A percentile compares a stretch with the other conserved stretches of the same genome.
Conservation (phyloP, 2,113 vertebrate genomes). For the Struthio camelus region DNA sequence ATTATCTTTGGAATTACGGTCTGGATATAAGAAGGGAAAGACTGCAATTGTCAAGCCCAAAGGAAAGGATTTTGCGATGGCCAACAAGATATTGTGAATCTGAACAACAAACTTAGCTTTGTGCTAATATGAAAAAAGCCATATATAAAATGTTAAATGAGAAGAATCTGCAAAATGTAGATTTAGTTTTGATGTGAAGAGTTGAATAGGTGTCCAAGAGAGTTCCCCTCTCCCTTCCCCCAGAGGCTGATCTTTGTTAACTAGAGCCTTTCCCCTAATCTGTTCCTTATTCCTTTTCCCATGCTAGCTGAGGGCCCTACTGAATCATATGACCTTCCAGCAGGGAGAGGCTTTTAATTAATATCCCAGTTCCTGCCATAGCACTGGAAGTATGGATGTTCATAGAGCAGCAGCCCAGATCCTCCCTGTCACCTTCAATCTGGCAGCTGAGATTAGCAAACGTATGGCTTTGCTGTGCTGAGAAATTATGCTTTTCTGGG, state of each 20-base stretch:
- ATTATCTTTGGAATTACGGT: background rate
- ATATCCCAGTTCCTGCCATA: background rate
- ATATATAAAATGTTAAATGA: background rate
- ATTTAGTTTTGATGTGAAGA: background rate
- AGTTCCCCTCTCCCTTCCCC: background rate
- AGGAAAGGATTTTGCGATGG: background rate
- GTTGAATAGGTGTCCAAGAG: background rate
- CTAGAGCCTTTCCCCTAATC: background rate
- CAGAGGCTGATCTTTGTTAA: fast-evolving
- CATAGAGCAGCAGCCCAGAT: background rate
- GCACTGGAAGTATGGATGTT: background rate
- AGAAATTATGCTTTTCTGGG: background rate
- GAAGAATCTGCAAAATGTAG: background rate
- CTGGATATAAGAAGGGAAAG: background rate
- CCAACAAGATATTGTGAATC: background rate
- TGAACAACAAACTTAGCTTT: background rate
- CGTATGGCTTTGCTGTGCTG: background rate
- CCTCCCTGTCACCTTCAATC: background rate
- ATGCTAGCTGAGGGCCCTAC: background rate
- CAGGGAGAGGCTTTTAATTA: background rate
- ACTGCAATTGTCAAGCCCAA: background rate
- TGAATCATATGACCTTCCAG: background rate
- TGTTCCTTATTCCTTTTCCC: background rate
- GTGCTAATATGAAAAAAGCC: background rate
- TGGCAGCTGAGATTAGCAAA: background rate